Conservation (phyloP, 2,113 vertebrate species). For the Triplophysa rosa region DNA sequence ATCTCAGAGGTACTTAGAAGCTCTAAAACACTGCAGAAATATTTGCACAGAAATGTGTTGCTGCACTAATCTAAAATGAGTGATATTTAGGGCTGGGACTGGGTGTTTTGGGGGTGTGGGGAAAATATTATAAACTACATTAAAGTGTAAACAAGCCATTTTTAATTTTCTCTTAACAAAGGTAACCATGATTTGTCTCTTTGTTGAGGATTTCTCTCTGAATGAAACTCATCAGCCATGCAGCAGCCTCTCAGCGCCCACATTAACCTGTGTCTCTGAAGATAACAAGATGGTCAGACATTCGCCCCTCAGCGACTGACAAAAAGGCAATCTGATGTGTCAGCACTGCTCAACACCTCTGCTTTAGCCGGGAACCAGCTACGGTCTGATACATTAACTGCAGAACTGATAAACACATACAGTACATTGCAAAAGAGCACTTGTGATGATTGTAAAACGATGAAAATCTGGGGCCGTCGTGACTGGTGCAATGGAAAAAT, state of each 20-base stretch:
- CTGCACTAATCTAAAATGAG: background rate
- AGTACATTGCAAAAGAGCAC: background rate
- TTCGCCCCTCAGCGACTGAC: background rate
- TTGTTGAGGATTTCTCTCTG: constrained; percentile 24
- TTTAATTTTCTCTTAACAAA: background rate
- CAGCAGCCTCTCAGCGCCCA: constrained; percentile 5
- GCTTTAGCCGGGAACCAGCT: background rate
- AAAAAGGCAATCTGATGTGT: background rate
- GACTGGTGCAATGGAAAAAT: constrained; percentile 32
- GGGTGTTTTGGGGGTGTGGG: no score
- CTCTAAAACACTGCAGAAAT: background rate
- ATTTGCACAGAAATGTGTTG: background rate
- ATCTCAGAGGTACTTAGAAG: constrained; percentile 16
- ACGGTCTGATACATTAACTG: background rate
- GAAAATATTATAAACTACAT: no score
- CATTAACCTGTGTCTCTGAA: constrained; percentile 22
- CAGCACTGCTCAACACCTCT: constrained; percentile 30
- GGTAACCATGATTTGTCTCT: background rate
- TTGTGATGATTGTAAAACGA: background rate
- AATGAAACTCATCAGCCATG: constrained; percentile 21
- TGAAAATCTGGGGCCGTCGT: background rate
- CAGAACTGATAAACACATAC: constrained; percentile 19
- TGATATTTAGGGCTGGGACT: background rate
- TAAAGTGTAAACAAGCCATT: background rate
- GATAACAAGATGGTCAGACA: constrained; percentile 34